These are phyloP conservation scores for Melanotaenia nigrans DNA, from an alignment of 2,797 vertebrate species.

Conservation along the genomic window DNA sequence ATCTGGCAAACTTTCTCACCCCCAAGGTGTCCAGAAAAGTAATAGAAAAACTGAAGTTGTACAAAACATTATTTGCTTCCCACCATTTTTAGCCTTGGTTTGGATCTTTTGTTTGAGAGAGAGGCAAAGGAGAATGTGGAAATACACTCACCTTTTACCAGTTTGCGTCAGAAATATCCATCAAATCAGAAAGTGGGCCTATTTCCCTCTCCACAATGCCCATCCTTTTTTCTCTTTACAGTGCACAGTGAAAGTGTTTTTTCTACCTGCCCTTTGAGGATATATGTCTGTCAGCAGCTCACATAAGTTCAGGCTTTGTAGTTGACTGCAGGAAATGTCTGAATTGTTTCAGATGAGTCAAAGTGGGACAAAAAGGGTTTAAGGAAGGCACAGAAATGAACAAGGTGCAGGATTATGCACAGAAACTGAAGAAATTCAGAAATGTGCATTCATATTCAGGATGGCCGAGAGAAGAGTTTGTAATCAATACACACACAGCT, in stretches of 20 bases:
- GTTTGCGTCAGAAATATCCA: constrained; percentile 62
- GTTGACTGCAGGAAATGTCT: constrained; percentile 46
- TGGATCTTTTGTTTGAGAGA: constrained; percentile 50
- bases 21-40: constrained; percentile 39
- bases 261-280: constrained; percentile 45
- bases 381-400: constrained; percentile 27
- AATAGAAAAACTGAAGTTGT: constrained; percentile 45
- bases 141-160: constrained; percentile 49
- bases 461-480: constrained; percentile 10
- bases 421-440: not conserved
- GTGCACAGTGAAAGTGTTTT: constrained; percentile 46
- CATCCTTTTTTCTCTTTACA: constrained; percentile 34
- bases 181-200: constrained; percentile 57
- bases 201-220: constrained; percentile 30
- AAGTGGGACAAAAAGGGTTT: constrained; percentile 43
- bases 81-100: constrained; percentile 24
- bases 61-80: constrained; percentile 27
- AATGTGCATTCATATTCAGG: constrained; percentile 31
- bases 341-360: constrained; percentile 46
- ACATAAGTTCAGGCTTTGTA: constrained; percentile 51
- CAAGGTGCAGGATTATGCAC: not conserved
- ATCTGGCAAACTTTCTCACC: constrained; percentile 38
- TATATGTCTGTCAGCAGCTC: constrained; percentile 51
- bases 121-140: constrained; percentile 23
- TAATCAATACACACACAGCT: constrained; percentile 27